Conservation (phyloP, 1,140 invertebrate species). For the Halesus radiatus region DNA sequence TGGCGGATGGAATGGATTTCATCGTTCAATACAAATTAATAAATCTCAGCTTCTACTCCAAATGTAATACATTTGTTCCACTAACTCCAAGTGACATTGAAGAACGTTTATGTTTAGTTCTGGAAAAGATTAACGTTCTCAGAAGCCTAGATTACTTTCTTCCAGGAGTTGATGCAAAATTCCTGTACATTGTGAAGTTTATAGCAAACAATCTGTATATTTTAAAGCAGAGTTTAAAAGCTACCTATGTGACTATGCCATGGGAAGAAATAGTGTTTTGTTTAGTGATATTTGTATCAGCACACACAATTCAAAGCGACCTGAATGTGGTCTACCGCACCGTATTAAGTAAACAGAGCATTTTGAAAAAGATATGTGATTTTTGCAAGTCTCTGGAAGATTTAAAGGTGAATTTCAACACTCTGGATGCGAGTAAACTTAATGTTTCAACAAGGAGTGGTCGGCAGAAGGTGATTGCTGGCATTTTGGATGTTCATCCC, state of each 20-base stretch:
- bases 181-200: not conserved
- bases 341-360: not conserved
- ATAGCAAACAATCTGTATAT: not conserved
- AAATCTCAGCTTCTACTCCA: too few relatives aligned
- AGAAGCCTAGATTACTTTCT: too few relatives aligned
- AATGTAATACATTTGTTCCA: too few relatives aligned
- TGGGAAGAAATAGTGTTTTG: slow-evolving; percentile 13
- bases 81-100: too few relatives aligned
- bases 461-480: not conserved
- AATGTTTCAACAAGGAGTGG: not conserved
- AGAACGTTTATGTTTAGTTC: too few relatives aligned
- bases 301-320: not conserved
- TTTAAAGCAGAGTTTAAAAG: not conserved
- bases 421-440: not conserved
- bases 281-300: not conserved
- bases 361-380: not conserved
- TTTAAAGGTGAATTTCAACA: not conserved
- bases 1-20: too few relatives aligned
- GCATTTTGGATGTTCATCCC: too few relatives aligned
- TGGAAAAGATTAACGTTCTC: too few relatives aligned
- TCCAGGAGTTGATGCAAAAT: too few relatives aligned
- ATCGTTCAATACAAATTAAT: too few relatives aligned
- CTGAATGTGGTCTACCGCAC: not conserved
- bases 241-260: not conserved
- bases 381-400: not conserved